Conservation (phyloP, 1,140 invertebrate species). For the Eumaeus atala region DNA sequence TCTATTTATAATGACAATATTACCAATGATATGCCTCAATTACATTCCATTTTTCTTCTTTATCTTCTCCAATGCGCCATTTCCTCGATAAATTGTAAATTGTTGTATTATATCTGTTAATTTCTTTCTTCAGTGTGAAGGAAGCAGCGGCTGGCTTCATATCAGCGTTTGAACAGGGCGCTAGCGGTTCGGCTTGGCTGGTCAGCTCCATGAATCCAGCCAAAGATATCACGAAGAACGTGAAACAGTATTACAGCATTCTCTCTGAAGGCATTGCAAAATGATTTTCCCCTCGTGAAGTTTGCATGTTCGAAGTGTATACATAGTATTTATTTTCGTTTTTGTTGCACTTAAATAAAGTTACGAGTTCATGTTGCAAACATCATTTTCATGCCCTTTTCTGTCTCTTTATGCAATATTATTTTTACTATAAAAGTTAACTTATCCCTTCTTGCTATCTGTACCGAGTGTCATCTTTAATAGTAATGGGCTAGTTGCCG, state of each 20-base stretch:
- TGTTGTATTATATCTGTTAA: slow-evolving; percentile 8
- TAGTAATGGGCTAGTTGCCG: neutral
- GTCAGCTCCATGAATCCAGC: slow-evolving; percentile 41
- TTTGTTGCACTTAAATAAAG: too few species aligned
- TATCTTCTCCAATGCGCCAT: too few species aligned
- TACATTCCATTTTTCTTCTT: too few species aligned
- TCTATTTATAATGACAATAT: too few species aligned
- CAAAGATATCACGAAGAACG: slow-evolving; percentile 45
- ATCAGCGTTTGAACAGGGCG: slow-evolving; percentile 38
- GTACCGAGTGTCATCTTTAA: too few species aligned
- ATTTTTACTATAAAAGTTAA: too few species aligned
- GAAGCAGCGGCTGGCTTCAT: slow-evolving; percentile 44
- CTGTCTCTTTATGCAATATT: too few species aligned
- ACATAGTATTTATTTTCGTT: neutral
- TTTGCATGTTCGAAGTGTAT: neutral
- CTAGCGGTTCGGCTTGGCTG: slow-evolving; percentile 50
- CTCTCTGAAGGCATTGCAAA: slow-evolving; percentile 38
- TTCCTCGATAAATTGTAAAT: too few species aligned
- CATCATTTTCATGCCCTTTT: too few species aligned
- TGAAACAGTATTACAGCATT: slow-evolving; percentile 39
- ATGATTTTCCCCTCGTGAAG: slow-evolving; percentile 10
- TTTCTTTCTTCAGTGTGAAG: slow-evolving; percentile 34
- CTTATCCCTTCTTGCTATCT: too few species aligned
- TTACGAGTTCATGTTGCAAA: too few species aligned
- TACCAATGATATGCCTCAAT: too few species aligned